Evolutionary conservation across 2,888 invertebrate species (phyloP).

Genomic region (Tanytarsus gracilentus): DNA sequence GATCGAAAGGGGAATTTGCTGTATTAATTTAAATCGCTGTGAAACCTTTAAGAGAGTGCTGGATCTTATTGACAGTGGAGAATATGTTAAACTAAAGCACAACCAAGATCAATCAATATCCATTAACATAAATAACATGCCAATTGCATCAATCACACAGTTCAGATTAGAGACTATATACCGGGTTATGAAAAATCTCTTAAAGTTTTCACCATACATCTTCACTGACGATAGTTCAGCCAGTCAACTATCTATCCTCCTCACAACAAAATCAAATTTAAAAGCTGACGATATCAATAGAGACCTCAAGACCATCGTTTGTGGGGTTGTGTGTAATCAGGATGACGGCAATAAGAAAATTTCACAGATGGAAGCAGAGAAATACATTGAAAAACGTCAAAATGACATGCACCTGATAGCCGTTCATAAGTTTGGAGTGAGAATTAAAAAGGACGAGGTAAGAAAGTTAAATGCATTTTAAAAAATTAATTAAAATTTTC

Average conservation of each 20-base stretch:
- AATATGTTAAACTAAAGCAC: too few relatives aligned
- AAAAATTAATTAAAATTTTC: too few relatives aligned
- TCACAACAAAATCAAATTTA: not conserved
- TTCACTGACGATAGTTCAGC: not conserved
- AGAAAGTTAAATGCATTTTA: too few relatives aligned
- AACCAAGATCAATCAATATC: too few relatives aligned
- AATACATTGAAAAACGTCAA: constrained; percentile 51
- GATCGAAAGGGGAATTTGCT: too few relatives aligned
- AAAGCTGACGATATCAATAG: not conserved
- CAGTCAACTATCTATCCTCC: not conserved
- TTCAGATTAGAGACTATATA: too few relatives aligned
- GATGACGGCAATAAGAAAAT: constrained; percentile 42
- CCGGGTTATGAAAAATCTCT: too few relatives aligned
- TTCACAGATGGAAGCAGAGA: constrained; percentile 42
- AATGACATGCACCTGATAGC: constrained; percentile 57
- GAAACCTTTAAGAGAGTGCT: too few relatives aligned
- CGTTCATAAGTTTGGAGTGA: constrained; percentile 57
- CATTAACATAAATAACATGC: too few relatives aligned
- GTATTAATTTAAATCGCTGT: too few relatives aligned
- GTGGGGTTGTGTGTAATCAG: constrained; percentile 1
- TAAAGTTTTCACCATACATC: not conserved
- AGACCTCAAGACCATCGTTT: not conserved
- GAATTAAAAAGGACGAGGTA: constrained; percentile 45
- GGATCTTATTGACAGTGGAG: too few relatives aligned
- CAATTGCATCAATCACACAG: too few relatives aligned